A percentile compares a stretch with the other conserved stretches of the same genome.
Conservation (phyloP, 2,797 vertebrate species). For the Euthynnus affinis region DNA sequence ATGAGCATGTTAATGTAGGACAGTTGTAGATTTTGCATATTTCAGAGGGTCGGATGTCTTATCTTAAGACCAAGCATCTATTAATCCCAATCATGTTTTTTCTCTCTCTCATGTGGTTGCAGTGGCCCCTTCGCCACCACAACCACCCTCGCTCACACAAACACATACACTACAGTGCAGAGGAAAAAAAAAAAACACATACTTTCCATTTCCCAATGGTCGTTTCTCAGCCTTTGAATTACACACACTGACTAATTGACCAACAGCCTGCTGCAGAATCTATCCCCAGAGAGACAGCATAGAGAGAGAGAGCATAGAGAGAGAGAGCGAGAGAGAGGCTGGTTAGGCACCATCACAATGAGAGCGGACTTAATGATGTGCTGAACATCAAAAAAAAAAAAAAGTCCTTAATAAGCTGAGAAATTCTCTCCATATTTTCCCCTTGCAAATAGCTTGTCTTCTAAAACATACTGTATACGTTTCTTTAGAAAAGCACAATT, state of each 20-base stretch:
- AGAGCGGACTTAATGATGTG: slow-evolving; percentile 82
- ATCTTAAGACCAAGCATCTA: slow-evolving; percentile 32
- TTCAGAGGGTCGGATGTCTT: slow-evolving; percentile 25
- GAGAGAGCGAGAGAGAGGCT: slow-evolving; percentile 71
- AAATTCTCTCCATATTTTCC: slow-evolving; percentile 66
- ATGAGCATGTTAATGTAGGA: slow-evolving; percentile 11
- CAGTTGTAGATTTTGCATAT: slow-evolving; percentile 11
- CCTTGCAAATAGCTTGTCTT: slow-evolving; percentile 72
- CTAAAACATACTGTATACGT: slow-evolving; percentile 77
- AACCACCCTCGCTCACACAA: slow-evolving; percentile 15
- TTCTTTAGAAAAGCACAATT: slow-evolving; percentile 79
- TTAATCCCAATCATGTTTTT: slow-evolving; percentile 11
- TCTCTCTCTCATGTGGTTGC: too few species aligned
- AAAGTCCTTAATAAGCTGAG: slow-evolving; percentile 75
- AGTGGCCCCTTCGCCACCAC: slow-evolving; percentile 24
- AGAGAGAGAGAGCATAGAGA: slow-evolving; percentile 54
- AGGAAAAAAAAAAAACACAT: slow-evolving; percentile 50
- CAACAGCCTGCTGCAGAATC: slow-evolving; percentile 76
- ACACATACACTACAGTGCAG: slow-evolving; percentile 35
- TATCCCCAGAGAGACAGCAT: slow-evolving; percentile 76
- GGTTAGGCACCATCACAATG: slow-evolving; percentile 81
- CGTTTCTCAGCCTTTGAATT: slow-evolving; percentile 75
- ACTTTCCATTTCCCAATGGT: slow-evolving; percentile 59
- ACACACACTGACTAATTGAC: slow-evolving; percentile 81
- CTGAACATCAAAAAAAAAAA: slow-evolving; percentile 74